Evolutionary conservation across 2,888 invertebrate genomes (phyloP).

Genomic region (Mystacides longicornis): DNA sequence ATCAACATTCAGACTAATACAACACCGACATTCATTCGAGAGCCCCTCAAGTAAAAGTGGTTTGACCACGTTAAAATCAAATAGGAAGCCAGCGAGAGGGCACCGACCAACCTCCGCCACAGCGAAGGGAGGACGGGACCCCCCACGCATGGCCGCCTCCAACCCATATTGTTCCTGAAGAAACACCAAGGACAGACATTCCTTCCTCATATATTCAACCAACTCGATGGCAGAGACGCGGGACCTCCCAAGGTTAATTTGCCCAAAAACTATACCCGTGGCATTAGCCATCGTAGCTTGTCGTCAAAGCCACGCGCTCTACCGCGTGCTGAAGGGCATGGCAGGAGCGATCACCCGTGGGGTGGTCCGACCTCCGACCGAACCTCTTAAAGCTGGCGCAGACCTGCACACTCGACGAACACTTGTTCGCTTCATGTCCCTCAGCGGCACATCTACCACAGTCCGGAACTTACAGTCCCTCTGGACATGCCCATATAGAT

Average conservation of each 20-base stretch:
- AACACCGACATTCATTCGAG: neutral
- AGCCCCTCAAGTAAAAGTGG: neutral
- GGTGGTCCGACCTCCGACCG: neutral
- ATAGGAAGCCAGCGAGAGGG: neutral
- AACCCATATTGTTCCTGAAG: slow-evolving; percentile 2
- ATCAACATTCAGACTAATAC: neutral
- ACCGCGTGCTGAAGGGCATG: neutral
- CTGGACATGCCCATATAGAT: neutral
- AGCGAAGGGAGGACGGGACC: neutral
- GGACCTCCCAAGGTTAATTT: neutral
- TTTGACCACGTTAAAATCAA: neutral
- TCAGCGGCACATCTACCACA: neutral
- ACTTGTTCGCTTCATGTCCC: neutral
- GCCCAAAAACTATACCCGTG: neutral
- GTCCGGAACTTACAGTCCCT: neutral
- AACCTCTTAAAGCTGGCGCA: neutral
- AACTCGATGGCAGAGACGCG: neutral
- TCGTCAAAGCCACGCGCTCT: neutral
- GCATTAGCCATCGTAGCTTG: neutral
- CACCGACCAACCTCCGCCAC: neutral
- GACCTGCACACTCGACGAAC: no score
- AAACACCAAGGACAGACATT: neutral
- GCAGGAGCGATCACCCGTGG: neutral
- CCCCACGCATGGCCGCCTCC: neutral
- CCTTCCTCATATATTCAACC: neutral